Percentiles rank a stretch among this genome's conserved stretches.
These are phyloP conservation scores for Oegoconia quadripuncta DNA, from an alignment of 2,888 invertebrate species.

Conservation along the genomic window DNA sequence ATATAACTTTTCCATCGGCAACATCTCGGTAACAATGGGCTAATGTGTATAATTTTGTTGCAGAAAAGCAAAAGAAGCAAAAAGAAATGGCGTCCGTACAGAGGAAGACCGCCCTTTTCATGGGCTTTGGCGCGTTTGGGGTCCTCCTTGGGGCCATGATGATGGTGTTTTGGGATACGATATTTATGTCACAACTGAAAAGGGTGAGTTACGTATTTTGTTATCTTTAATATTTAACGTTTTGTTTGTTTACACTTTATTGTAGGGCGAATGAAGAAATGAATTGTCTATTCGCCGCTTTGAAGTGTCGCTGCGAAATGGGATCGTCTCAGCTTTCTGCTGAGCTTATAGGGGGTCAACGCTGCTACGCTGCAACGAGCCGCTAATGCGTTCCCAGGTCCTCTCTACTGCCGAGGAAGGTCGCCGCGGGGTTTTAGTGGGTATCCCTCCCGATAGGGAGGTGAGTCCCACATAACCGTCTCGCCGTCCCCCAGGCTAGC, in stretches of 20 bases:
- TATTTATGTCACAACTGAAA: conserved; percentile 53
- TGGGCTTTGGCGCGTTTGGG: conserved; percentile 58
- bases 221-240: background rate
- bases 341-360: too few relatives aligned
- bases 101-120: conserved; percentile 46
- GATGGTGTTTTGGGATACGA: conserved; percentile 59
- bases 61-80: conserved; percentile 21
- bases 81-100: conserved; percentile 50
- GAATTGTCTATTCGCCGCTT: too few relatives aligned
- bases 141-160: conserved; percentile 59
- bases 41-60: conserved; percentile 6
- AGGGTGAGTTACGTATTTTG: conserved; percentile 37
- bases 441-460: too few relatives aligned
- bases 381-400: too few relatives aligned
- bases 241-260: background rate
- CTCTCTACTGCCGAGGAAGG: too few relatives aligned
- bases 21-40: background rate
- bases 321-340: too few relatives aligned
- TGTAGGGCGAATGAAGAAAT: too few relatives aligned
- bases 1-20: background rate
- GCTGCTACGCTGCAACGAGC: too few relatives aligned
- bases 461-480: too few relatives aligned
- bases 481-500: too few relatives aligned
- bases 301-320: too few relatives aligned
- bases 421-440: too few relatives aligned